These are phyloP conservation scores for Actinemys pallida DNA, from an alignment of 2,113 vertebrate species.

Conservation along the genomic window DNA sequence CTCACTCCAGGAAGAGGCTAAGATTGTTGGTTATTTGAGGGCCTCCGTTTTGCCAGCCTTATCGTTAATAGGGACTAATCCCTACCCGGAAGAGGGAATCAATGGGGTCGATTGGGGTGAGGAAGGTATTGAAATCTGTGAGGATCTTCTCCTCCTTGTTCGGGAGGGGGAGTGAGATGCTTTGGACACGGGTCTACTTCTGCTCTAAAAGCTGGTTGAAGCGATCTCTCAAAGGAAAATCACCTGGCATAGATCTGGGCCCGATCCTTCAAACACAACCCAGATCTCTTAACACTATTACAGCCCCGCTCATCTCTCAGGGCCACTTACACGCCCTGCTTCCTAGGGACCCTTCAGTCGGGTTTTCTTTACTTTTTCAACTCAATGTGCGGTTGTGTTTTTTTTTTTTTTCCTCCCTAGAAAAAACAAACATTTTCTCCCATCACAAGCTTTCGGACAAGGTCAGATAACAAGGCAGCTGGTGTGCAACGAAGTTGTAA, in stretches of 20 bases:
- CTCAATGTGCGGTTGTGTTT: slow-evolving; percentile 57
- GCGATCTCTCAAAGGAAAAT: neutral
- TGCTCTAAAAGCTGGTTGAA: neutral
- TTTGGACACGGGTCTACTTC: neutral
- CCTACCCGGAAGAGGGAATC: rapidly evolving
- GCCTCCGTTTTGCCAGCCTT: neutral
- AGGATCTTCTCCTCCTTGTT: neutral
- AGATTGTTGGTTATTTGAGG: neutral
- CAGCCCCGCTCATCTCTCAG: neutral
- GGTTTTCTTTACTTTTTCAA: neutral
- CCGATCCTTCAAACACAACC: neutral
- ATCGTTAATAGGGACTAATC: neutral
- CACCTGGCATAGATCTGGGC: neutral
- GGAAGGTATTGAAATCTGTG: neutral
- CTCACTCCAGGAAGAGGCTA: neutral
- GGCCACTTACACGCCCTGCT: neutral
- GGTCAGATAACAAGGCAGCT: slow-evolving; percentile 75
- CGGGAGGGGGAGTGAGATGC: neutral
- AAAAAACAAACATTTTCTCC: slow-evolving; percentile 67
- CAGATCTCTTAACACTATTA: neutral
- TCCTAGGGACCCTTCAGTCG: neutral
- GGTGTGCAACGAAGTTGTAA: slow-evolving; percentile 68
- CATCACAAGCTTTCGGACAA: slow-evolving; percentile 31
- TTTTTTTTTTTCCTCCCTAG: slow-evolving; percentile 43
- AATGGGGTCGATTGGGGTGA: neutral